Evolutionary conservation across 2,888 invertebrate species (phyloP).

Genomic region (Muschampia plurimacula): DNA sequence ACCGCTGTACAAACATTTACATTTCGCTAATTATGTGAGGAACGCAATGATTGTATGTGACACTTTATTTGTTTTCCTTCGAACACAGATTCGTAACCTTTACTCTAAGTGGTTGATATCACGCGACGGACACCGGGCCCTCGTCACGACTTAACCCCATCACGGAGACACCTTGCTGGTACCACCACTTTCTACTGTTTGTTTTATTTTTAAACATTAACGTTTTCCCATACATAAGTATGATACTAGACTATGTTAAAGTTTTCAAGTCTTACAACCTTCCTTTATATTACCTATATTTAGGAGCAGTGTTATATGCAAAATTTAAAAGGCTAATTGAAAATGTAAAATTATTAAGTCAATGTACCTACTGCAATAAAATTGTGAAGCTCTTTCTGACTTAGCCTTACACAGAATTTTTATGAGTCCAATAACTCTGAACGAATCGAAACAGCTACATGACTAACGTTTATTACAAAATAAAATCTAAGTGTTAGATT

Average conservation of each 20-base stretch:
- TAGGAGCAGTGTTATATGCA: no score
- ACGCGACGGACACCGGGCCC: slow-evolving; percentile 44
- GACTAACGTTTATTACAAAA: slow-evolving; percentile 40
- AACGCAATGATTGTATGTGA: slow-evolving; percentile 25
- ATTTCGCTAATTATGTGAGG: slow-evolving; percentile 22
- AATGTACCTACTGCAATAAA: background rate
- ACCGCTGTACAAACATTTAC: background rate
- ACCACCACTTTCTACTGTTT: slow-evolving; percentile 24
- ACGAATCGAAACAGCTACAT: slow-evolving; percentile 39
- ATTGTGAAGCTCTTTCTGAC: background rate
- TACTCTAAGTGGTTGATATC: slow-evolving; percentile 33
- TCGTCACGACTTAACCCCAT: slow-evolving; percentile 57
- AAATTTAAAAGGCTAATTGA: background rate
- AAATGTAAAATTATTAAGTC: background rate
- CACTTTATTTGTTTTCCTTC: slow-evolving; percentile 35
- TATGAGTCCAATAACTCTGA: slow-evolving; percentile 28
- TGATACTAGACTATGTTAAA: background rate
- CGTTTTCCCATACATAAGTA: background rate
- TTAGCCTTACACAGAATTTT: slow-evolving; percentile 12
- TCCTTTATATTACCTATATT: no score
- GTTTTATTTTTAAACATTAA: background rate
- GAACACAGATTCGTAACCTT: slow-evolving; percentile 31
- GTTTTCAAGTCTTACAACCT: background rate
- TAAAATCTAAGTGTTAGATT: slow-evolving; percentile 41
- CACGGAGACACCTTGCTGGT: slow-evolving; percentile 43